These are phyloP conservation scores for Pogonomyrmex californicus DNA, from an alignment of 1,140 invertebrate species.

Conservation along the genomic window DNA sequence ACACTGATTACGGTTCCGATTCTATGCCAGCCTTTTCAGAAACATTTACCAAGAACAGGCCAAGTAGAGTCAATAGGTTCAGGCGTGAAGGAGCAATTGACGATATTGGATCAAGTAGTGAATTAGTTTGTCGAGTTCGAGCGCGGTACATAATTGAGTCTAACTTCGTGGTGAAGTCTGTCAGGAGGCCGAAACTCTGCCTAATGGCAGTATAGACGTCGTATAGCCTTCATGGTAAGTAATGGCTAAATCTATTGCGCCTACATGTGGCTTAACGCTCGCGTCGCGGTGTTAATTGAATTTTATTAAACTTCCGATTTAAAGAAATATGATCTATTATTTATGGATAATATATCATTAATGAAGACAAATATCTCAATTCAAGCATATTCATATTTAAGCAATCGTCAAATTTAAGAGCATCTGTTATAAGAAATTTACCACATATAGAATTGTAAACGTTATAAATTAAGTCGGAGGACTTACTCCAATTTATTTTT, in stretches of 20 bases:
- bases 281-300: neutral
- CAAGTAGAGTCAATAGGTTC: conserved; percentile 50
- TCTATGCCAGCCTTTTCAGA: conserved; percentile 13
- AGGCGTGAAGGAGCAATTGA: conserved; percentile 59
- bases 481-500: neutral
- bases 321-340: conserved; percentile 8
- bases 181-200: conserved; percentile 52
- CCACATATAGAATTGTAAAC: neutral
- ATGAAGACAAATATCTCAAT: neutral
- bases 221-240: conserved; percentile 47
- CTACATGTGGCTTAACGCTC: conserved; percentile 20
- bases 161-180: conserved; percentile 44
- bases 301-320: conserved; percentile 14
- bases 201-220: conserved; percentile 40
- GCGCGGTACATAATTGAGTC: conserved; percentile 62
- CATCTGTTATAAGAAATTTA: neutral
- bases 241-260: conserved; percentile 55
- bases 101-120: conserved; percentile 68
- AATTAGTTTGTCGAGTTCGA: conserved; percentile 71
- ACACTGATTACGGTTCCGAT: conserved; percentile 13
- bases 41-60: conserved; percentile 45
- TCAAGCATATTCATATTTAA: neutral
- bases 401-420: neutral
- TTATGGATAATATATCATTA: neutral
- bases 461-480: neutral